Base-by-base conservation (phyloP, 1,140 invertebrate genomes). In the Pogonomyrmex californicus region DNA sequence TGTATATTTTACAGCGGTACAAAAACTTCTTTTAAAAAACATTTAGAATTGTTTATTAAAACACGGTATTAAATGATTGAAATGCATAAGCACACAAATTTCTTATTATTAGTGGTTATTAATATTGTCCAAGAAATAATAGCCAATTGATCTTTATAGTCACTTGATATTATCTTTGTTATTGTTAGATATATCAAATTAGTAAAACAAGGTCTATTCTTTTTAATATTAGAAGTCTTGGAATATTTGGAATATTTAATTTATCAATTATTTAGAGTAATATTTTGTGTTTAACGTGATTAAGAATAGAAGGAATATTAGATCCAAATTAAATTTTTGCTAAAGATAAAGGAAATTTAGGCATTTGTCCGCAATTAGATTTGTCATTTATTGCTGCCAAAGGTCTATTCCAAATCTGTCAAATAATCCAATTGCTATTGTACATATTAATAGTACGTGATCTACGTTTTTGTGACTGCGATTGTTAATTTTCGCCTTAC, bases 401-500 rank as follows among this genome's bases (percentile, higher is more conserved):
- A 38, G 23, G 1, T 54, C 12, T 17, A 47, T 9, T 12, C n/a
- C 2, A 30, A 79, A 66, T 81, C n/a, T 12, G 36, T 36, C 62
- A 23, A 23, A 38, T n/a, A 47, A 10, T 51, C 4, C 12, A 30
- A 51, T 79, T 65, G 23, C 33, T 23, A 36, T 14, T 23, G 54
- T 10, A 44, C 9, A 47, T 66, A 56, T 66, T 66, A 51, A 30
- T 79, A 79, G 44, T 44, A 30, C 62, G 62, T 41, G 62, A 12
- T 30, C 2, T n/a, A 23, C 30, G n/a, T 17, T 79, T 38, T 68
- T 41, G 77, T 36, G 47, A 41, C 12, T 66, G 41, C 7, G 12
- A 51, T 17, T 82, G 78, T 58, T 71, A 82, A 82, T 82, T 82
- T 71, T 73, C 54, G 9, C 23, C 23, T 68, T 51, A 23, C n/a